Evolutionary conservation across 2,113 vertebrate genomes (phyloP), one percentile per base, ranked within the genome.

Genomic region (Paraplagusia blochii): DNA sequence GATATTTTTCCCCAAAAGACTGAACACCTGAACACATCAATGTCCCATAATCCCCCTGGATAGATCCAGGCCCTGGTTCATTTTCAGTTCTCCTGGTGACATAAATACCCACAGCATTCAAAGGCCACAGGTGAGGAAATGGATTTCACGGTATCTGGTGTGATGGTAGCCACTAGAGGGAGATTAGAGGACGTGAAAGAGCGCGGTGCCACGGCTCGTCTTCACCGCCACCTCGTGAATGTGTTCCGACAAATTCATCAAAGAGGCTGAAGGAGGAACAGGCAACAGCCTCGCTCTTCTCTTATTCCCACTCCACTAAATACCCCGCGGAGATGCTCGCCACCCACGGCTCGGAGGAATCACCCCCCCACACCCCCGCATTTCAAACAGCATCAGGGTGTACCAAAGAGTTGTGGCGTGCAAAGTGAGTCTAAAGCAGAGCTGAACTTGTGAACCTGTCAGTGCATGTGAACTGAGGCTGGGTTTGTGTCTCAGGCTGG

Each of bases 371-470:
- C 74, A 75, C 63, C 69, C 67, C 77, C 63, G 79, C 72, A 76
- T 84, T 66, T 79, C 73, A 59, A 76, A 57, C 59, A 82, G 68
- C 69, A 74, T 77, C 53, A 43, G 71, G 61, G 82, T 85, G 83
- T 81, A 78, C 80, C 70, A 81, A 88, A 88, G 89, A 79, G 83
- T 76, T 76, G 81, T 85, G 86, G 82, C 87, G 89, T 81, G 85
- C 86, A 43, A 76, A 85, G 75, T 74, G 74, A 86, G 79, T 80
- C 76, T 66, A 69, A 81, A 84, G 75, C 82, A 66, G 62, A 63
- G 44, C 72, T 90, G 88, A 91, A 91, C 90, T 90, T 84, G 87
- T 86, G 88, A 92, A 90, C 90, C 86, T 85, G 70, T 80, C 83
- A 88, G 73, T 87, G 79, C 80, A 80, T 81, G 77, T 80, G 81